These are phyloP conservation scores for Nymphicus hollandicus DNA, from an alignment of 2,113 vertebrate species.

Conservation along the genomic window DNA sequence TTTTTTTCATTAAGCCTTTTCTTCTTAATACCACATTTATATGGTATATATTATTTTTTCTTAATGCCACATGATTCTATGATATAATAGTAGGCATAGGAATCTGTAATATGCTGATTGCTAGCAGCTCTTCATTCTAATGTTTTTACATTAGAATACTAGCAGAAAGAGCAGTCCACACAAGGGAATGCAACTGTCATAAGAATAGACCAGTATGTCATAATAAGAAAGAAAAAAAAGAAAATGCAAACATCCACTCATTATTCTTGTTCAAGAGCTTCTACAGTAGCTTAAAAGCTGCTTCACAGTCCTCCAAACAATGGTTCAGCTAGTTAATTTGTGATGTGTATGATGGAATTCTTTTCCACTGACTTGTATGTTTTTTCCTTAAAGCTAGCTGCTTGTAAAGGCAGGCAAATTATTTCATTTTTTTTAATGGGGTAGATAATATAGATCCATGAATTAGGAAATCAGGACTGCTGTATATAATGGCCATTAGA, in stretches of 20 bases:
- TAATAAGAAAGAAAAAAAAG: not conserved
- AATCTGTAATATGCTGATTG: not conserved
- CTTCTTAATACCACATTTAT: not conserved
- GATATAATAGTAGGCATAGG: not conserved
- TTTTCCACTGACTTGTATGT: not conserved
- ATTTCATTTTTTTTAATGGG: not conserved
- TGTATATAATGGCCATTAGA: not conserved
- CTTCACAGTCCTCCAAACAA: not conserved
- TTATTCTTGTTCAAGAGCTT: not conserved
- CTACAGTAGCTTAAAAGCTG: not conserved
- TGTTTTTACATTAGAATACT: not conserved
- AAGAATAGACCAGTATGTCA: not conserved
- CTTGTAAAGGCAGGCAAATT: not conserved
- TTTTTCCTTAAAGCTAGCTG: not conserved
- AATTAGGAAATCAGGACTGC: not conserved
- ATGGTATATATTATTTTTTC: not conserved
- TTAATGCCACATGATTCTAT: not conserved
- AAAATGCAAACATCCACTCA: not conserved
- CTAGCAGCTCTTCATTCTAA: not conserved
- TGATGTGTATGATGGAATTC: not conserved
- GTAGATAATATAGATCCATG: not conserved
- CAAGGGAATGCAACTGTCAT: not conserved
- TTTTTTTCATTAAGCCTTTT: not conserved
- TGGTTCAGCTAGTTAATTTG: not conserved
- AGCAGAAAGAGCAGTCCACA: not conserved